phyloP scores from a whole-genome alignment of 2,888 invertebrate species.

The Parnassius smintheus region DNA sequence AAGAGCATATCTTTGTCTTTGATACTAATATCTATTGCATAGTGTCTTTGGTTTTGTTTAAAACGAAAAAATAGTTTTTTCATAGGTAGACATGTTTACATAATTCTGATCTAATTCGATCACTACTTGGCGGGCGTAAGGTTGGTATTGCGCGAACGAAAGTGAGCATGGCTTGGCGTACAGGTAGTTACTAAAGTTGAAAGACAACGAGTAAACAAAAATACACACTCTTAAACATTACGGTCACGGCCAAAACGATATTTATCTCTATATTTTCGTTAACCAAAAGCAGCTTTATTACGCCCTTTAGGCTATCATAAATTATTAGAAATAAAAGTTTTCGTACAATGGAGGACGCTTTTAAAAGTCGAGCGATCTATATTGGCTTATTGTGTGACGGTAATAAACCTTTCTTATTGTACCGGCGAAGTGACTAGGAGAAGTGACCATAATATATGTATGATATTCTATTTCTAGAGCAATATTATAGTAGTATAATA shows the following conservation, averaged over 20 bases:
- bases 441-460: slow-evolving; percentile 9
- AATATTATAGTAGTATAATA: not conserved
- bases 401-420: slow-evolving; percentile 23
- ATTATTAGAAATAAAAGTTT: slow-evolving; percentile 25
- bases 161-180: no score
- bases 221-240: not conserved
- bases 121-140: no score
- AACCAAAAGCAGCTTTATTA: slow-evolving; percentile 10
- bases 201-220: no score
- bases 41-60: no score
- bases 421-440: slow-evolving; percentile 4
- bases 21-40: no score
- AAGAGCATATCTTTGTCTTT: no score
- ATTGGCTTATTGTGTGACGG: slow-evolving; percentile 22
- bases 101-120: no score
- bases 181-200: no score
- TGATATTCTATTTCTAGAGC: slow-evolving; percentile 9
- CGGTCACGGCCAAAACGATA: not conserved
- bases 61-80: no score
- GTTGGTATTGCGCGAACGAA: no score
- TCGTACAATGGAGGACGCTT: slow-evolving; percentile 21
- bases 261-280: not conserved
- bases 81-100: no score
- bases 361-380: slow-evolving; percentile 19
- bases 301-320: slow-evolving; percentile 21